phyloP scores from a whole-genome alignment of 2,113 vertebrate genomes.

The Microtus oregoni region DNA sequence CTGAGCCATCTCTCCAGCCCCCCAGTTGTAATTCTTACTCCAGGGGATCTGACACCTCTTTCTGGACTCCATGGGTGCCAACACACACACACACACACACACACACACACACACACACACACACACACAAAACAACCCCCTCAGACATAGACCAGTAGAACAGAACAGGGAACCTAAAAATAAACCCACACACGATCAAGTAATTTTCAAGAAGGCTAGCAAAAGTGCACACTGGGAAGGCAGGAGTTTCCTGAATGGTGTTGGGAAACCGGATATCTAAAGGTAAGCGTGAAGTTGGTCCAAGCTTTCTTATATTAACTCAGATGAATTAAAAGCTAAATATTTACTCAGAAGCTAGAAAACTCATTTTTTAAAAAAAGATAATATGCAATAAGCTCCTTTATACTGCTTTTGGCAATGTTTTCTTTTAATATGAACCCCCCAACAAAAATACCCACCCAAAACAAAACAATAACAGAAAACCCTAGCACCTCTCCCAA shows the following conservation, averaged over 20 bases:
- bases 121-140: not conserved
- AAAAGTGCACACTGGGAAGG: not conserved
- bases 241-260: not conserved
- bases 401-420: not conserved
- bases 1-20: too few species aligned
- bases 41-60: not conserved
- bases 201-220: not conserved
- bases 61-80: not conserved
- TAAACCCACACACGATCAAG: not conserved
- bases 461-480: not conserved
- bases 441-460: not conserved
- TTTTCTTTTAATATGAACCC: not conserved
- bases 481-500: not conserved
- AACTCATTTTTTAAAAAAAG: not conserved
- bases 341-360: not conserved
- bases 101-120: not conserved
- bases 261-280: not conserved
- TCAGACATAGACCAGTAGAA: not conserved
- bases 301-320: not conserved
- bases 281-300: not conserved
- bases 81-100: accelerated
- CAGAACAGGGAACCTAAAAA: not conserved
- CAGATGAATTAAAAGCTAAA: not conserved
- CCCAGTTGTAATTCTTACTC: not conserved
- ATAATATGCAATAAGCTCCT: not conserved